Evolutionary conservation across 2,888 invertebrate genomes (phyloP), one percentile per base, ranked within the genome.

Genomic region (Mycalesis mineus): DNA sequence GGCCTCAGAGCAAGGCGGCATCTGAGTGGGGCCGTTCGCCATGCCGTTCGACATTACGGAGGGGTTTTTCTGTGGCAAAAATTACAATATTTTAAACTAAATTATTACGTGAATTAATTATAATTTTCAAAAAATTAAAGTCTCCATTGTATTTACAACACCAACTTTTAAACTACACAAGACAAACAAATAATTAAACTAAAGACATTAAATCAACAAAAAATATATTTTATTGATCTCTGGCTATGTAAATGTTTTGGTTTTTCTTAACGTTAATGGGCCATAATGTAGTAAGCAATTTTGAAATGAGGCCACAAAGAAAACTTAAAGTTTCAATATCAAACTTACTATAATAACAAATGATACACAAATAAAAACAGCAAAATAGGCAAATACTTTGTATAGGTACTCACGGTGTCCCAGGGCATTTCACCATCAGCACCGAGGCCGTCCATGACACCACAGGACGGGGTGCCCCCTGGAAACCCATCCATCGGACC

Each of bases 371-470:
- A 22, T n/a, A 8, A 33, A 52, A 42, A 13, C 1, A n/a, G 5
- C 22, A 36, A 42, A 13, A 41, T 31, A 33, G 5, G 2, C 5
- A 22, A 22, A 22, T 22, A 52, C 14, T 40, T 15, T 39, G 33
- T 33, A 39, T 51, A 51, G 31, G 60, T 65, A 84, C 89, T 88
- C 68, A 90, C 90, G 87, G 88, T 88, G 84, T 90, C 89, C 90
- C 90, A 90, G 78, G 90, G 88, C 85, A 90, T 89, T 86, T 91
- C 91, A 86, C 89, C 90, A 85, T 90, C 90, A 86, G 88, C 88
- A 85, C 89, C 89, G 87, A 90, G 85, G 84, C 89, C 89, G 86
- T 90, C 90, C 89, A 90, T 89, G 85, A 89, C 90, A 85, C 90
- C 90, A 77, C 90, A 90, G 84, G 90, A 88, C 85, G 90, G 90